Conservation (phyloP, 64 coral and sea anemone species). For the Catalaphyllia jardinei region DNA sequence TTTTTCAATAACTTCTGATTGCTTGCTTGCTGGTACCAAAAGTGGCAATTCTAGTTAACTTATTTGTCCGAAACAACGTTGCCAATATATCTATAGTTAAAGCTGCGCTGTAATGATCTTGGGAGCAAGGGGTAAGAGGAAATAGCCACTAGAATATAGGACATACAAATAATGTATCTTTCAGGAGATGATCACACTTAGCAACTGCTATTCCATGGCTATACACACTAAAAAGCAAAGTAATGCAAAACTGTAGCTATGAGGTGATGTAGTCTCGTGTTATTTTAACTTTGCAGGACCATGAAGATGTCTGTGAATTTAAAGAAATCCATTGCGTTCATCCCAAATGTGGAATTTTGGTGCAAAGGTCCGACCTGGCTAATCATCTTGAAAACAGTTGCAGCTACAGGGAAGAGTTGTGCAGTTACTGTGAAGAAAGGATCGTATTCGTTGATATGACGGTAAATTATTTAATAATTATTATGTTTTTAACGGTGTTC, state of each 20-base stretch:
- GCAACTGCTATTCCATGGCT: no score
- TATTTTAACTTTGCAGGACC: slow-evolving; percentile 19
- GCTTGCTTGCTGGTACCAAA: no score
- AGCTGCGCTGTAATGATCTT: no score
- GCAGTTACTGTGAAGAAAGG: slow-evolving; percentile 18
- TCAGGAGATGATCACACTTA: no score
- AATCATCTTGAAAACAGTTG: slow-evolving; percentile 36
- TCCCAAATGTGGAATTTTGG: slow-evolving; percentile 10
- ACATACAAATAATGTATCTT: no score
- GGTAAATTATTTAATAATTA: background rate
- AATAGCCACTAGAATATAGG: no score
- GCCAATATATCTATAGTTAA: no score
- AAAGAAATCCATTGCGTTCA: slow-evolving; percentile 3
- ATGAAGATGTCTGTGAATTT: slow-evolving; percentile 31
- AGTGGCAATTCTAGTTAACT: no score
- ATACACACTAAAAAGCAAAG: no score
- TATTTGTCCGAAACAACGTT: no score
- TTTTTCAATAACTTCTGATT: background rate
- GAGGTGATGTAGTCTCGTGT: background rate
- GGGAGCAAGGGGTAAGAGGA: no score
- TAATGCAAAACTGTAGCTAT: no score
- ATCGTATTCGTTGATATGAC: background rate
- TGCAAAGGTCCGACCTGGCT: background rate
- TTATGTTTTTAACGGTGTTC: background rate
- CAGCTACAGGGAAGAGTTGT: slow-evolving; percentile 5